phyloP scores from a whole-genome alignment of 1,140 invertebrate genomes.

The Drosophila tristis region DNA sequence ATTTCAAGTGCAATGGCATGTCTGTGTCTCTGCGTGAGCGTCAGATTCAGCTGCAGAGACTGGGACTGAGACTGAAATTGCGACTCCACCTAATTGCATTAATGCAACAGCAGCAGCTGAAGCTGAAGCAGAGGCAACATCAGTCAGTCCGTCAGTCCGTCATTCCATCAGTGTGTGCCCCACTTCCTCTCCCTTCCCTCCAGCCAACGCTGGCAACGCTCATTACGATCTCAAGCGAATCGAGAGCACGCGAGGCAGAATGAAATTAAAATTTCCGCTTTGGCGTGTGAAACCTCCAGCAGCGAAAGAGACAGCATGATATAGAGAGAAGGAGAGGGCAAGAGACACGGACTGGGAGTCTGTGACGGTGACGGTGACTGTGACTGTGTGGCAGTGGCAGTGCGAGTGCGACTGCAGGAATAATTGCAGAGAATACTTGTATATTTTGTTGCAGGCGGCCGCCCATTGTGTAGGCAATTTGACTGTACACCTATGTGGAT shows the following conservation, averaged over 20 bases:
- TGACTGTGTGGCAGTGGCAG: not conserved
- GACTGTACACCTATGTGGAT: conserved; percentile 43
- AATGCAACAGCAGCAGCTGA: conserved; percentile 27
- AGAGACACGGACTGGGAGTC: no score
- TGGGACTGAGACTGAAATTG: conserved; percentile 28
- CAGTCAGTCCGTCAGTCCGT: conserved; percentile 4
- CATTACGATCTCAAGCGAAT: conserved; percentile 48
- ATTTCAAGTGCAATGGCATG: conserved; percentile 59
- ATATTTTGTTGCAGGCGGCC: conserved; percentile 37
- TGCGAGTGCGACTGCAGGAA: conserved; percentile 52
- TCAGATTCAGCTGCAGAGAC: conserved; percentile 11
- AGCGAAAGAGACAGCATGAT: conserved; percentile 1
- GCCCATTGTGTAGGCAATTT: conserved; percentile 52
- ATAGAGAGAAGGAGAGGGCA: conserved; percentile 3
- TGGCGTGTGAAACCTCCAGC: conserved; percentile 35
- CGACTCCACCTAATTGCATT: conserved; percentile 57
- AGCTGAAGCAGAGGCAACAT: conserved; percentile 18
- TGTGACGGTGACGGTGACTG: no score
- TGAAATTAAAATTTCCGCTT: conserved; percentile 76
- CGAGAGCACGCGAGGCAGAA: conserved; percentile 51
- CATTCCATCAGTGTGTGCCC: conserved; percentile 34
- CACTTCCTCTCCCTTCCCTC: no score
- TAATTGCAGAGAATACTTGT: conserved; percentile 56
- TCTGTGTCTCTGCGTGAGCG: conserved; percentile 15
- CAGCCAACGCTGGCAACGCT: conserved; percentile 14